A percentile compares a stretch with the other conserved stretches of the same genome.
Evolutionary conservation across 2,113 vertebrate species (phyloP).

Genomic region (Pithys albifrons): DNA sequence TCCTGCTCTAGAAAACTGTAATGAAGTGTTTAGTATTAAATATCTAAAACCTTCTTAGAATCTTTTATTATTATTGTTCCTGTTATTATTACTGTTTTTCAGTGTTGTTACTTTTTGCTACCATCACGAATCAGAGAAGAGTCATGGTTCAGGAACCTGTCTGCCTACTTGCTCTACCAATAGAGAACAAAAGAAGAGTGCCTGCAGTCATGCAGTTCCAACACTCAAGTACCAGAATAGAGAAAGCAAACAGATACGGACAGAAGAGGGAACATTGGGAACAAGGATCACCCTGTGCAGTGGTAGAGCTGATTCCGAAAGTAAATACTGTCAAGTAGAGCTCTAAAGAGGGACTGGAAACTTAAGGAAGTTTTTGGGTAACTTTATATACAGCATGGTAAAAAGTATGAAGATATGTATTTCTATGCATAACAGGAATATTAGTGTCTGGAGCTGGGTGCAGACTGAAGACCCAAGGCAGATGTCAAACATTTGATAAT

Average conservation of each 20-base stretch:
- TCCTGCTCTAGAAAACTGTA: background rate
- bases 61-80: background rate
- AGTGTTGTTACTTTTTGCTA: background rate
- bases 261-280: background rate
- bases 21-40: background rate
- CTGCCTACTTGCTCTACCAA: background rate
- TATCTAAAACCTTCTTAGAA: background rate
- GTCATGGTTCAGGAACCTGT: background rate
- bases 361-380: background rate
- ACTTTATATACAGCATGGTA: background rate
- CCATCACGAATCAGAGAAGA: background rate
- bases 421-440: background rate
- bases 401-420: background rate
- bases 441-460: background rate
- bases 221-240: background rate
- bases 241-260: accelerated
- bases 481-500: background rate
- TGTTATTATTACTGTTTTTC: background rate
- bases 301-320: background rate
- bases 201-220: background rate
- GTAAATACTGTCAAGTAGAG: background rate
- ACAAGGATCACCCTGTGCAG: background rate
- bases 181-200: background rate
- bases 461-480: background rate
- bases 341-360: background rate